Evolutionary conservation across 2,797 vertebrate genomes (phyloP).

Genomic region (Lagodon rhomboides): DNA sequence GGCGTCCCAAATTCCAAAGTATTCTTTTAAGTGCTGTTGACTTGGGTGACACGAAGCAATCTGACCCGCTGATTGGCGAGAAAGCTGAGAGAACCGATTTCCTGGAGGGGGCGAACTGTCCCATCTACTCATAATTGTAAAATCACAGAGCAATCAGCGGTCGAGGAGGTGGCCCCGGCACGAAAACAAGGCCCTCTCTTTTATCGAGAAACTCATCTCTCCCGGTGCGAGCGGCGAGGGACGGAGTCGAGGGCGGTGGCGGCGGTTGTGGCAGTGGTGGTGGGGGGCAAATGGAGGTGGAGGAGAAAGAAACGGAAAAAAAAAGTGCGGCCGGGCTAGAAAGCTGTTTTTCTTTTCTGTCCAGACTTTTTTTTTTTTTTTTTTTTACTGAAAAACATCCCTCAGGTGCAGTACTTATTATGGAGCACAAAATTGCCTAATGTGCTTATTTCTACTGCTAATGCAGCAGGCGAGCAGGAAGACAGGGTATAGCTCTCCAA

Average conservation of each 20-base stretch:
- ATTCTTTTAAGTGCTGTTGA: constrained; percentile 48
- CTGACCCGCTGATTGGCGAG: constrained; percentile 66
- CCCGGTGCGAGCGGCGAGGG: constrained; percentile 5
- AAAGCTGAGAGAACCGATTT: constrained; percentile 73
- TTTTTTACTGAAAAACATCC: constrained; percentile 73
- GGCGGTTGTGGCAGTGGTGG: neutral
- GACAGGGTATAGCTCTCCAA: constrained; percentile 71
- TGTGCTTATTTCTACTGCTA: constrained; percentile 83
- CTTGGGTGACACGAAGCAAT: constrained; percentile 49
- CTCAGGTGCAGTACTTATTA: constrained; percentile 81
- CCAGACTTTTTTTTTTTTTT: constrained; percentile 62
- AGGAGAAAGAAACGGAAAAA: constrained; percentile 4
- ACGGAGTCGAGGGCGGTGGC: neutral
- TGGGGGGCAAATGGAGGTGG: neutral
- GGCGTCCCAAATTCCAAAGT: constrained; percentile 22
- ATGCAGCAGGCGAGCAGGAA: constrained; percentile 80
- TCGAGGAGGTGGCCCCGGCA: constrained; percentile 30
- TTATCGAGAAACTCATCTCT: constrained; percentile 51
- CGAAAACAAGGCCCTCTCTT: constrained; percentile 52
- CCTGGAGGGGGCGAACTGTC: constrained; percentile 59
- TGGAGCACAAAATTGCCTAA: constrained; percentile 83
- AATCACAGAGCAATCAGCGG: constrained; percentile 76
- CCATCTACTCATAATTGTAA: constrained; percentile 78
- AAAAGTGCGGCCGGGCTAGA: constrained; percentile 26
- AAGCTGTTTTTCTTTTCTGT: constrained; percentile 70